Evolutionary conservation across 1,140 invertebrate species (phyloP).

Genomic region (Drosophila truncata): DNA sequence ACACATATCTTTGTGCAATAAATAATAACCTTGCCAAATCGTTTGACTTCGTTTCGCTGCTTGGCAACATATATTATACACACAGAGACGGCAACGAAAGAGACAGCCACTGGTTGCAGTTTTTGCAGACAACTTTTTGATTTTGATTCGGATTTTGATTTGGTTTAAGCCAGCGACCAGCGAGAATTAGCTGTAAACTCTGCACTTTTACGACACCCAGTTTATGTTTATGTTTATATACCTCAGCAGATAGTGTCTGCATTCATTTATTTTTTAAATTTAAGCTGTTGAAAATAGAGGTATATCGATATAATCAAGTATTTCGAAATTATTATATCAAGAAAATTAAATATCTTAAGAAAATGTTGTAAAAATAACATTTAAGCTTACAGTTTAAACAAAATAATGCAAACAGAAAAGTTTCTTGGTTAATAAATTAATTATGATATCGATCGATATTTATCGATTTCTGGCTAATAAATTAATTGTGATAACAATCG

Average conservation of each 20-base stretch:
- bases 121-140: conserved; percentile 29
- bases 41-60: conserved; percentile 69
- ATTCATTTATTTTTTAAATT: neutral
- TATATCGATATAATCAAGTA: neutral
- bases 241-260: neutral
- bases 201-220: conserved; percentile 50
- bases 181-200: conserved; percentile 52
- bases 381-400: neutral
- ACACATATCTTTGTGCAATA: conserved; percentile 78
- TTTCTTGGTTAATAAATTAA: neutral
- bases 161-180: conserved; percentile 1
- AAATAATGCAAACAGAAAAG: neutral
- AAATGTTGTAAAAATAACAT: neutral
- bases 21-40: conserved; percentile 80
- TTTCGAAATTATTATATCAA: neutral
- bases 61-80: too few relatives aligned
- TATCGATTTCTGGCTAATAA: too few relatives aligned
- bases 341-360: neutral
- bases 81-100: conserved; percentile 15
- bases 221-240: conserved; percentile 15
- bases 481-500: neutral
- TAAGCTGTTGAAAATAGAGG: too few relatives aligned
- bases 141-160: conserved; percentile 28
- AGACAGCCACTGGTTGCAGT: conserved; percentile 26
- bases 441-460: neutral